A percentile compares a stretch with the other conserved stretches of the same genome.
These are phyloP conservation scores for Buathra laborator DNA, from an alignment of 2,888 invertebrate species.

Conservation along the genomic window DNA sequence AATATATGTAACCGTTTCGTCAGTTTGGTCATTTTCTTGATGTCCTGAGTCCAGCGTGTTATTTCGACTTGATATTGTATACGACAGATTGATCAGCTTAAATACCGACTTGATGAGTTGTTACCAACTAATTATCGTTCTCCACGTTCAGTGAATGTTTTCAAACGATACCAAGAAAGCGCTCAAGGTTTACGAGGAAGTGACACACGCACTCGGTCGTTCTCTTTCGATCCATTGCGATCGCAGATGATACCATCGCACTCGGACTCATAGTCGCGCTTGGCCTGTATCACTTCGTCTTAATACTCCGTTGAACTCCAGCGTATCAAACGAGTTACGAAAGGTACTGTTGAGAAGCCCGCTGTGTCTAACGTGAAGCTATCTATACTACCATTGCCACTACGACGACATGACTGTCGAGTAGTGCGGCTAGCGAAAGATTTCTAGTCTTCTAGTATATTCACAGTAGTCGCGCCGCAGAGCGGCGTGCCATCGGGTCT, in stretches of 20 bases:
- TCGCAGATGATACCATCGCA: not conserved
- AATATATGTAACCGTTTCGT: not conserved
- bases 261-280: too few relatives aligned
- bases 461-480: slow-evolving; percentile 15
- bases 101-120: too few relatives aligned
- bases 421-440: slow-evolving; percentile 40
- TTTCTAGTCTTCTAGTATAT: slow-evolving; percentile 50
- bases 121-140: not conserved
- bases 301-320: slow-evolving; percentile 1
- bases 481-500: slow-evolving; percentile 19
- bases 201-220: too few relatives aligned
- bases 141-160: not conserved
- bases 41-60: too few relatives aligned
- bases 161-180: not conserved
- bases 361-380: slow-evolving; percentile 11
- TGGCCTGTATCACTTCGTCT: too few relatives aligned
- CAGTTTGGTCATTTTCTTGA: too few relatives aligned
- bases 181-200: not conserved
- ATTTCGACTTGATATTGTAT: too few relatives aligned
- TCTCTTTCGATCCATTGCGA: not conserved
- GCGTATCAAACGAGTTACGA: slow-evolving; percentile 45
- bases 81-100: too few relatives aligned
- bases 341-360: slow-evolving; percentile 12
- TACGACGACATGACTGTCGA: slow-evolving; percentile 5
- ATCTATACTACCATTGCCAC: slow-evolving; percentile 30